Conservation (phyloP, 1,140 invertebrate genomes). For the Drosophila grimshawi region DNA sequence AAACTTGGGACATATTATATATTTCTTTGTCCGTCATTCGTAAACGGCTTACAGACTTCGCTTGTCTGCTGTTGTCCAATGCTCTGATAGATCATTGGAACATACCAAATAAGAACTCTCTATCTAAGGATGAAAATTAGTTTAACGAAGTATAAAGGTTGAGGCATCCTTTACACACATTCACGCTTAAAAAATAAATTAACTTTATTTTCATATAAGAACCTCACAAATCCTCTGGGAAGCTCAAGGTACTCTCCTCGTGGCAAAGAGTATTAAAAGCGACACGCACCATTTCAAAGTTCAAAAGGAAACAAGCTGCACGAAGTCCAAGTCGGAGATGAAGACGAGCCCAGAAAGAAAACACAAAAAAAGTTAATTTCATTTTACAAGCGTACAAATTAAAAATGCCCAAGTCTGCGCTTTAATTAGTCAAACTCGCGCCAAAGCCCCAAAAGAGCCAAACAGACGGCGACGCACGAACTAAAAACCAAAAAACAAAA, state of each 20-base stretch:
- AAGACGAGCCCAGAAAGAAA: conserved; percentile 12
- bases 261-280: conserved; percentile 26
- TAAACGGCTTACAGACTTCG: no score
- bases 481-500: conserved; percentile 34
- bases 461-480: conserved; percentile 68
- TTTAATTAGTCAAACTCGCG: conserved; percentile 83
- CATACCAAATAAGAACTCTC: not conserved
- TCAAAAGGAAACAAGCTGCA: conserved; percentile 83
- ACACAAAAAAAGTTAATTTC: conserved; percentile 70
- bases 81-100: no score
- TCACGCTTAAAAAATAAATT: no score
- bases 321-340: conserved; percentile 48
- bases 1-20: no score
- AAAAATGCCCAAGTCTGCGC: conserved; percentile 81
- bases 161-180: no score
- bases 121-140: no score
- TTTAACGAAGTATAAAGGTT: no score
- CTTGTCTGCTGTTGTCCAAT: no score
- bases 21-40: no score
- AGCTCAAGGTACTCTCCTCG: not conserved
- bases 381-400: conserved; percentile 83
- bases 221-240: not conserved
- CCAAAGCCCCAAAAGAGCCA: conserved; percentile 64
- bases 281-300: conserved; percentile 73
- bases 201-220: not conserved